Conservation (phyloP, 2,113 vertebrate genomes). For the Hystrix cristata region DNA sequence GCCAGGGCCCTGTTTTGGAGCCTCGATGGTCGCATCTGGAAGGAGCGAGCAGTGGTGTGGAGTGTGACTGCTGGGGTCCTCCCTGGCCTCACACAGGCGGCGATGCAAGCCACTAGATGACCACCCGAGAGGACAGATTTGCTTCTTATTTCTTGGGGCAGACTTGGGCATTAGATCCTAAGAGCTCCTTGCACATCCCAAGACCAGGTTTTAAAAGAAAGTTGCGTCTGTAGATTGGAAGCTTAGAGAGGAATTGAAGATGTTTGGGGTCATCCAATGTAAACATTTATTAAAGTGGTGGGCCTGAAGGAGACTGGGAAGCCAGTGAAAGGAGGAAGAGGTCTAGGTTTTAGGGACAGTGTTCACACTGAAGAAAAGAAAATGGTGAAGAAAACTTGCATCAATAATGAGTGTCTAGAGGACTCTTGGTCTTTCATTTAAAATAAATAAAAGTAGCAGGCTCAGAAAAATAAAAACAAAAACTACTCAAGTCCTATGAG, state of each 20-base stretch:
- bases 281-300: background rate
- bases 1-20: background rate
- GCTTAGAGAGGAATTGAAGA: background rate
- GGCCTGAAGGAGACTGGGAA: background rate
- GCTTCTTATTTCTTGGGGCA: background rate
- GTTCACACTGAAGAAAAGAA: background rate
- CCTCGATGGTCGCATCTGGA: no score
- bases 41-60: background rate
- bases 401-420: background rate
- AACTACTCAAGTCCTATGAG: background rate
- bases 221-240: background rate
- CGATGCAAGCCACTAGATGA: no score
- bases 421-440: background rate
- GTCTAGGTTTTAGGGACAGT: background rate
- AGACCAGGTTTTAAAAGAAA: background rate
- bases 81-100: no score
- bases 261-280: background rate
- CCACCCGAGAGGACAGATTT: background rate
- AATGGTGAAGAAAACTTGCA: background rate
- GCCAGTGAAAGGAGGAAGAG: background rate
- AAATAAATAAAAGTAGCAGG: background rate
- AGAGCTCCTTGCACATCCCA: background rate
- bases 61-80: background rate
- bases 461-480: background rate
- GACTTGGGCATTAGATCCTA: background rate